Evolutionary conservation across 2,888 invertebrate species (phyloP).

Genomic region (Pseudoips prasinana): DNA sequence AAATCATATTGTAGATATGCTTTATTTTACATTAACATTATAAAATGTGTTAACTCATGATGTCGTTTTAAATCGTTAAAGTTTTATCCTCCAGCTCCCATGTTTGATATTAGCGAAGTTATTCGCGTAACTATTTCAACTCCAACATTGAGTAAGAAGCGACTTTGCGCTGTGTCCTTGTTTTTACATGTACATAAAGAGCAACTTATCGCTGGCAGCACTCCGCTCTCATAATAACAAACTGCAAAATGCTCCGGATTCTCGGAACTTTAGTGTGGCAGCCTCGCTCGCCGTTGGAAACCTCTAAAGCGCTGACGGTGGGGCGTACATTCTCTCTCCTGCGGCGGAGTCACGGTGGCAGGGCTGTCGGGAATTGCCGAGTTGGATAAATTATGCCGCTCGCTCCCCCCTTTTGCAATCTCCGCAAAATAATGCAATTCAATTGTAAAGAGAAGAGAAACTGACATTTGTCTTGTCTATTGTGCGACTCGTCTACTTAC

Average conservation of each 20-base stretch:
- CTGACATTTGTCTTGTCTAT: constrained; percentile 63
- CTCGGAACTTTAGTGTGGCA: constrained; percentile 70
- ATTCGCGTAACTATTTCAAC: constrained; percentile 28
- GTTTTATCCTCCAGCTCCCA: too few species aligned
- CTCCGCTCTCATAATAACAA: constrained; percentile 70
- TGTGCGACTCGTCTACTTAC: constrained; percentile 45
- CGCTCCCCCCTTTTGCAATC: constrained; percentile 68
- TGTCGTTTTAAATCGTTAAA: too few species aligned
- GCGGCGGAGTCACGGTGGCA: constrained; percentile 61
- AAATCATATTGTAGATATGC: too few species aligned
- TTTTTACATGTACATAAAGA: constrained; percentile 61
- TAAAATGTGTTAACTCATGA: too few species aligned
- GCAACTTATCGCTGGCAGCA: constrained; percentile 62
- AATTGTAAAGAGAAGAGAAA: constrained; percentile 61
- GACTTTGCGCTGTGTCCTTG: constrained; percentile 41
- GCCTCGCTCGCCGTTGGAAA: constrained; percentile 60
- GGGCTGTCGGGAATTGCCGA: constrained; percentile 73
- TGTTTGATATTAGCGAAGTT: constrained; percentile 28
- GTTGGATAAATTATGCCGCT: constrained; percentile 71
- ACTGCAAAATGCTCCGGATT: constrained; percentile 76
- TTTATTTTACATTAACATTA: too few species aligned
- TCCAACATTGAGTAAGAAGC: constrained; percentile 33
- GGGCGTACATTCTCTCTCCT: constrained; percentile 66
- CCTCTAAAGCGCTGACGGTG: constrained; percentile 75
- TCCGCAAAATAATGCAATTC: constrained; percentile 73